These are phyloP conservation scores for Aphidius ervi DNA, from an alignment of 1,140 invertebrate genomes.

Conservation along the genomic window DNA sequence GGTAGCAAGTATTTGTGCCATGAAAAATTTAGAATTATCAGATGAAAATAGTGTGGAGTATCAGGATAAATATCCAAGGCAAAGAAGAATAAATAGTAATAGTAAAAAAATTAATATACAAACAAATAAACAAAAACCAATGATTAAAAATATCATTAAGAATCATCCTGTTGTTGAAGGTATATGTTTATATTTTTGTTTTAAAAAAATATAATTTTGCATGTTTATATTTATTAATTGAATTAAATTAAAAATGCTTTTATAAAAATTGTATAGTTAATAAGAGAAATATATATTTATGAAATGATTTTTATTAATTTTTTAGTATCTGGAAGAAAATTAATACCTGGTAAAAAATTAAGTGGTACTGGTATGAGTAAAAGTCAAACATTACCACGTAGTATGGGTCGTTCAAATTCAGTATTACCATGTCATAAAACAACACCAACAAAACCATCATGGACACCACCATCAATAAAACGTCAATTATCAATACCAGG, in stretches of 20 bases:
- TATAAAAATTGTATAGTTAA: no score
- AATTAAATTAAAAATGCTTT: no score
- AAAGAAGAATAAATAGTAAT: slow-evolving; percentile 29
- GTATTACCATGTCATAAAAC: slow-evolving; percentile 51
- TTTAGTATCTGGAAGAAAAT: slow-evolving; percentile 67
- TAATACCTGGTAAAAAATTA: slow-evolving; percentile 64
- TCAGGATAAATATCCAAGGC: slow-evolving; percentile 36
- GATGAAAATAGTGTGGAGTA: slow-evolving; percentile 30
- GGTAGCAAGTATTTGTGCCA: slow-evolving; percentile 50
- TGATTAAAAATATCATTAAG: no score
- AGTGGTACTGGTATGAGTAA: slow-evolving; percentile 65
- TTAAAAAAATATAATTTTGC: not conserved
- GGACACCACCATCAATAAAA: slow-evolving; percentile 76
- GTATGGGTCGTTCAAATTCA: slow-evolving; percentile 69
- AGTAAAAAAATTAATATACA: no score
- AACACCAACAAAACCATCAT: slow-evolving; percentile 64
- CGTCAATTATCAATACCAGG: slow-evolving; percentile 72
- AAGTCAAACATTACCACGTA: slow-evolving; percentile 77
- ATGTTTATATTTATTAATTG: not conserved
- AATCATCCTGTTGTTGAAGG: no score
- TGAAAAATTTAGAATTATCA: slow-evolving; percentile 50
- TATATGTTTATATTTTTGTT: no score
- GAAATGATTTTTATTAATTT: not conserved
- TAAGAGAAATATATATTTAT: no score
- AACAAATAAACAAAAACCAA: no score